A percentile compares a stretch with the other conserved stretches of the same genome.
These are phyloP conservation scores for Calidris pygmaea DNA, from an alignment of 2,113 vertebrate species.

Conservation along the genomic window DNA sequence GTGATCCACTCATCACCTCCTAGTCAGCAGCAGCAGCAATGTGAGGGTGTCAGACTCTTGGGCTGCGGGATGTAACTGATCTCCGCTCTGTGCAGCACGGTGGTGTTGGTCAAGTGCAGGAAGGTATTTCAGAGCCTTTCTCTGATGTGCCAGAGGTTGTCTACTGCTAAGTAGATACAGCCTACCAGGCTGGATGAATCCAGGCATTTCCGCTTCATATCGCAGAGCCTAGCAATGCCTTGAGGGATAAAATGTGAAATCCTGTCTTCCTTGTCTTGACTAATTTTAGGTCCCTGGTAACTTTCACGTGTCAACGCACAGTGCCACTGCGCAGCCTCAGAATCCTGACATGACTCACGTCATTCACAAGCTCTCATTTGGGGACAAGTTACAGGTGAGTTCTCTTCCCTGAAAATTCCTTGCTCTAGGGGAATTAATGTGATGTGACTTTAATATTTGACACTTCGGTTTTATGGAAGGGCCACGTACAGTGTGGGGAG, in stretches of 20 bases:
- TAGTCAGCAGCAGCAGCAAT: not conserved
- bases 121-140: not conserved
- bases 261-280: conserved; percentile 32
- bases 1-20: not conserved
- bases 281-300: conserved; percentile 92
- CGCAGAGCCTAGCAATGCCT: not conserved
- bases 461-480: not conserved
- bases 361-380: conserved; percentile 95
- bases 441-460: not conserved
- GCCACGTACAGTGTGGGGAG: not conserved
- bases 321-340: conserved; percentile 95
- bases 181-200: not conserved
- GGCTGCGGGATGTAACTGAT: not conserved
- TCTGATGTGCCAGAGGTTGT: not conserved
- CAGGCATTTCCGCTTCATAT: not conserved
- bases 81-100: not conserved
- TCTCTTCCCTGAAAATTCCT: not conserved
- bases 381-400: conserved; percentile 90
- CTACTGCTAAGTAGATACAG: not conserved
- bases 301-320: conserved; percentile 97
- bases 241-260: conserved; percentile 50
- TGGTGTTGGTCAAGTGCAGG: not conserved
- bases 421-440: not conserved
- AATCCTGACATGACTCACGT: conserved; percentile 96
- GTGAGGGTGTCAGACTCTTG: not conserved